Conservation (phyloP, 1,140 invertebrate species). For the Bacillus rossius region DNA sequence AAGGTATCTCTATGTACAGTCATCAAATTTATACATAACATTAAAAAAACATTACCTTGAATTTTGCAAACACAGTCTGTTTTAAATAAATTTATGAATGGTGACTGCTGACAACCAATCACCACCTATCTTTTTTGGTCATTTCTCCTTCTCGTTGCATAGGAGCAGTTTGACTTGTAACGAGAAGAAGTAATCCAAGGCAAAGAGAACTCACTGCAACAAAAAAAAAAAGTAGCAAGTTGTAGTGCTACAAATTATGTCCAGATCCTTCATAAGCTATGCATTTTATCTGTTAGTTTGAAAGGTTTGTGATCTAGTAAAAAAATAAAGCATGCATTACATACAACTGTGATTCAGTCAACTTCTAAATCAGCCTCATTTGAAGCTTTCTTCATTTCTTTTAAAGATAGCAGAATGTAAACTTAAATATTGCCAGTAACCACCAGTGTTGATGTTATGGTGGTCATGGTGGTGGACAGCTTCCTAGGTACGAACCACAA, state of each 20-base stretch:
- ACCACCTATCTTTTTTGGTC: constrained; percentile 6
- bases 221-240: no score
- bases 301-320: neutral
- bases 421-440: no score
- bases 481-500: no score
- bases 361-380: neutral
- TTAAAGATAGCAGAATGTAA: no score
- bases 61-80: no score
- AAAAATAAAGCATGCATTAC: neutral
- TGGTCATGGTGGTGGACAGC: no score
- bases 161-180: neutral
- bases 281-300: neutral
- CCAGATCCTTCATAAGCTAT: neutral
- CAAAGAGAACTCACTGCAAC: constrained; percentile 8
- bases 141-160: neutral
- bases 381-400: neutral
- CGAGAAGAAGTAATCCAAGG: constrained; percentile 5
- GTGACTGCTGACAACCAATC: no score
- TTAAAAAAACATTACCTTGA: no score
- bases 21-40: no score
- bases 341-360: neutral
- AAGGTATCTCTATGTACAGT: no score
- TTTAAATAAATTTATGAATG: no score
- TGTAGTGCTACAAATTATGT: neutral
- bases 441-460: no score